Evolutionary conservation across 1,140 invertebrate species (phyloP), one percentile per base, ranked within the genome.

Genomic region (Trichoplusia ni): DNA sequence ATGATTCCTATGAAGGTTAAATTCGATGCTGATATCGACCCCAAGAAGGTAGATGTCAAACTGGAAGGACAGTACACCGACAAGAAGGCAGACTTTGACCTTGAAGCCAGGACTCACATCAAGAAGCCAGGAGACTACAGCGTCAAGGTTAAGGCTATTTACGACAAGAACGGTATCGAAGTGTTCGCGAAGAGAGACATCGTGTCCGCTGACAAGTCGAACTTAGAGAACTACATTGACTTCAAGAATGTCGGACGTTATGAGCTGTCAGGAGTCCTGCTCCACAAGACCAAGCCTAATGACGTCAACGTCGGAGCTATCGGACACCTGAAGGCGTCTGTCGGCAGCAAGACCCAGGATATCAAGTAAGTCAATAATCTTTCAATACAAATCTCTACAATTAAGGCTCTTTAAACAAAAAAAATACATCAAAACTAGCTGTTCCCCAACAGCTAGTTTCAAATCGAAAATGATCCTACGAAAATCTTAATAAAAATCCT

Each of bases 231-330:
- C 64, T 91, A 91, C 7, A 40, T 95, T 0, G 91, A 92, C 23
- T 53, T 95, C 1, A 92, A 92, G 4, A 92, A 93, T n/a, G 91
- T 93, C 8, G 92, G 92, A 19, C 94, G 93, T 77, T 93, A 94
- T 63, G 91, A 94, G 68, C 81, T 94, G 0, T 92, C 92, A 5
- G 92, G 93, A n/a, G 88, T 90, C 0, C 82, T 94, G 0, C 80
- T 84, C 0, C 91, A 93, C 69, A 91, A 92, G 21, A 66, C 91
- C 1, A 90, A 91, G 51, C 81, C 89, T 0, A 90, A 92, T 4
- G 92, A 93, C 46, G 67, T 93, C 0, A 91, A 94, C 44, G 63
- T 93, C 47, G 91, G 92, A 35, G 71, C 93, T 9, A 53, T 84
- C 46, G 88, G 88, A 62, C 84, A 90, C 46, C 51, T 90, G 9